Conservation (phyloP, 2,888 invertebrate genomes). For the Zootermopsis nevadensis region DNA sequence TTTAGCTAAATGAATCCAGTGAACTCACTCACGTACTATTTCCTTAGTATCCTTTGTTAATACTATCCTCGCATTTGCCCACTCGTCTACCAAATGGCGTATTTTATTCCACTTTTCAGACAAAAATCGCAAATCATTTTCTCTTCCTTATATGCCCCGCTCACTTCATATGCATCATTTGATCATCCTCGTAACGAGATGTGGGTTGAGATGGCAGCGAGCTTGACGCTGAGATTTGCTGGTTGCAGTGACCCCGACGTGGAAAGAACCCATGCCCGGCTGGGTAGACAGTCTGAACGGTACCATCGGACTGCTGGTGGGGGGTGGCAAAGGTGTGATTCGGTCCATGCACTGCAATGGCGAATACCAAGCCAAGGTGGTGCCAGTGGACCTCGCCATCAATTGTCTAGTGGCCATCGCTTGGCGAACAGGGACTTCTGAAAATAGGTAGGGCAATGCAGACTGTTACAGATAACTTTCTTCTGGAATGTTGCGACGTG, state of each 20-base stretch:
- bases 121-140: too few relatives aligned
- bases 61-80: too few relatives aligned
- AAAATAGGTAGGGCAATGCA: constrained; percentile 4
- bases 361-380: constrained; percentile 72
- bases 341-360: constrained; percentile 83
- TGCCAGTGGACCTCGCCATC: constrained; percentile 84
- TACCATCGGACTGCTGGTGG: constrained; percentile 85
- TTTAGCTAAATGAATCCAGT: too few relatives aligned
- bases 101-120: too few relatives aligned
- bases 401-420: constrained; percentile 82
- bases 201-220: neutral
- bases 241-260: constrained; percentile 79
- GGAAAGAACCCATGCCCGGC: constrained; percentile 82
- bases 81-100: too few relatives aligned
- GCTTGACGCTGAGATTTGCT: constrained; percentile 1
- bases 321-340: constrained; percentile 86
- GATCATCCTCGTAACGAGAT: neutral
- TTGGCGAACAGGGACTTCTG: constrained; percentile 66
- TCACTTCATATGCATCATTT: too few relatives aligned
- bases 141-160: too few relatives aligned
- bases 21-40: too few relatives aligned
- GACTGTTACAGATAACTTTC: too few relatives aligned
- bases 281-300: constrained; percentile 95
- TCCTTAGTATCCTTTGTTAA: too few relatives aligned
- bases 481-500: too few relatives aligned